Evolutionary conservation across 2,113 vertebrate genomes (phyloP).

Genomic region (Lontra canadensis): DNA sequence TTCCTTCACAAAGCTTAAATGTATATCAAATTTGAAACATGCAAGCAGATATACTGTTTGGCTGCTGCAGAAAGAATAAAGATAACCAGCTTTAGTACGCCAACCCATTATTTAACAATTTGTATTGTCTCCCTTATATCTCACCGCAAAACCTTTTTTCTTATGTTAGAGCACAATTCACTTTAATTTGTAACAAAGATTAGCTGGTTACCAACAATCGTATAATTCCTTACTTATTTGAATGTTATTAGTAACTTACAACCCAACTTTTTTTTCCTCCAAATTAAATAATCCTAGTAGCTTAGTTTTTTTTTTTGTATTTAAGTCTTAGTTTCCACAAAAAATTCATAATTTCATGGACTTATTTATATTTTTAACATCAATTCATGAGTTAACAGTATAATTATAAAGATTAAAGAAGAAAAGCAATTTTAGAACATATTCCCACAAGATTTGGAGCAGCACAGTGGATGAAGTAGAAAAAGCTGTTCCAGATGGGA

Average conservation of each 20-base stretch:
- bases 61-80: background rate
- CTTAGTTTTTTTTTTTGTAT: conserved; percentile 40
- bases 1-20: conserved; percentile 6
- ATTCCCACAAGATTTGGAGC: conserved; percentile 56
- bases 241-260: conserved; percentile 52
- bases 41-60: background rate
- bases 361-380: conserved; percentile 12
- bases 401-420: conserved; percentile 63
- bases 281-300: conserved; percentile 11
- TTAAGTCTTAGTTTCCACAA: conserved; percentile 24
- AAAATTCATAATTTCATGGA: conserved; percentile 35
- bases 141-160: background rate
- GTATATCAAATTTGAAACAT: conserved; percentile 1
- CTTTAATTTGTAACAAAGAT: conserved; percentile 51
- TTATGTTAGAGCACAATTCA: conserved; percentile 39
- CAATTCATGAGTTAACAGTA: conserved; percentile 49
- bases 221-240: conserved; percentile 19
- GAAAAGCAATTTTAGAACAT: conserved; percentile 67
- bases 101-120: conserved; percentile 13
- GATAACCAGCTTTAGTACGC: conserved; percentile 28
- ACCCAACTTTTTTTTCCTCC: background rate
- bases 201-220: conserved; percentile 2
- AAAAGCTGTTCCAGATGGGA: conserved; percentile 63
- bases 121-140: conserved; percentile 13
- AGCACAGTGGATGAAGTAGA: conserved; percentile 46